Percentiles rank a stretch among this genome's conserved stretches.
These are phyloP conservation scores for Branchinecta sandiegonensis DNA, from an alignment of 2,888 invertebrate species.

Conservation along the genomic window DNA sequence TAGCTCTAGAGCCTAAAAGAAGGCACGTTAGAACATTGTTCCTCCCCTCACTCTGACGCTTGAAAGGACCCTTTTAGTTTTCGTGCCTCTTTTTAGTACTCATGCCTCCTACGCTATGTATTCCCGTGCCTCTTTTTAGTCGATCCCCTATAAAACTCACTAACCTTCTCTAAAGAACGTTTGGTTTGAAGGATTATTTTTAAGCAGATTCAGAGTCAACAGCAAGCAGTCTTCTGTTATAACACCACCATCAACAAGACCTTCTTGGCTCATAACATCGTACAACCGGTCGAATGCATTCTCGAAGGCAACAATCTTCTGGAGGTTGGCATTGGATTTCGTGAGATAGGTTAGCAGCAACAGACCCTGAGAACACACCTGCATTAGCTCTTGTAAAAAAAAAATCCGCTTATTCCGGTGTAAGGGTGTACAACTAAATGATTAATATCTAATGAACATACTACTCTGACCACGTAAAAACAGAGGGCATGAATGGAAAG, in stretches of 20 bases:
- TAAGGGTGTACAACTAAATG: constrained; percentile 21
- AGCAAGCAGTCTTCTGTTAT: constrained; percentile 95
- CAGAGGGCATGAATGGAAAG: too few species aligned
- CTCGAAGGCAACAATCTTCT: constrained; percentile 98
- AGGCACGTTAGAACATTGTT: too few species aligned
- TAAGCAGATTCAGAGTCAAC: constrained; percentile 77
- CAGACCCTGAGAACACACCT: constrained; percentile 44
- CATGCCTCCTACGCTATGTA: too few species aligned
- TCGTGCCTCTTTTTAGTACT: too few species aligned
- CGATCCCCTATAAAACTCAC: background rate
- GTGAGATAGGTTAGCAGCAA: constrained; percentile 80
- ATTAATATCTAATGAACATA: constrained; percentile 6
- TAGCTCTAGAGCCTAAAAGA: too few species aligned
- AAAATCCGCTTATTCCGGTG: background rate
- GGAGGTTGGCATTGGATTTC: constrained; percentile 87
- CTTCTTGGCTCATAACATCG: constrained; percentile 81
- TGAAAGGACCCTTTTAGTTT: too few species aligned
- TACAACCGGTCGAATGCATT: constrained; percentile 92
- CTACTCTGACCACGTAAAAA: background rate
- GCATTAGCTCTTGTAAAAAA: constrained; percentile 17
- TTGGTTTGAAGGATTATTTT: constrained; percentile 92
- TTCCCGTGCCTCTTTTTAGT: too few species aligned
- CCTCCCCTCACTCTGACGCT: too few species aligned
- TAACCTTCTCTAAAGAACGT: constrained; percentile 90
- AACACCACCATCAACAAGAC: constrained; percentile 85